Base-by-base conservation (phyloP, 2,113 vertebrate genomes). In the Sialia sialis region DNA sequence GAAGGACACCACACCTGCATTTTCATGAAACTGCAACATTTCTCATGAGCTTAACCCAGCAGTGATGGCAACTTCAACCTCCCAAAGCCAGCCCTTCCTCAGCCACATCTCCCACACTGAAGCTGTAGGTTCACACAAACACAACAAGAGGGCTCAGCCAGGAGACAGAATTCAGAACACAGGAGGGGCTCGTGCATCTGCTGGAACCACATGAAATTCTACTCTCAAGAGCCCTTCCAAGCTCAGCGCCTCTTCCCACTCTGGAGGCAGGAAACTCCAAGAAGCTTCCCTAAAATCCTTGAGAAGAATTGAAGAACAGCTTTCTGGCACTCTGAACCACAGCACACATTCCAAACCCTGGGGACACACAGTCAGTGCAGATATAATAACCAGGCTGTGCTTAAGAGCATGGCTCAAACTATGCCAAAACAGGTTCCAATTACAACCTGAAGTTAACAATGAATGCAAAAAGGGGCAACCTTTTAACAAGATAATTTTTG, bases 401-500 rank as follows among this genome's bases (percentile, higher is more conserved):
- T 92, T 48, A 36, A 56, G 41, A 75, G 44, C 54, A 26, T 1
- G 0, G 55, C 75, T 54, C 70, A 39, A 34, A 44, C 62, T 29
- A 22, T 0, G 3, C 41, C 25, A 92, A 21, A 74, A 27, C n/a
- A 78, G 52, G 25, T 56, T 55, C 16, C 74, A 70, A 30, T 43
- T n/a, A 75, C 52, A 69, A 76, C 20, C 9, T 29, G 6, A 49
- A 48, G 34, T 19, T 41, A 70, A 67, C 64, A 67, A n/a, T 3
- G 43, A 94, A 84, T 4, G 15, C 26, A 90, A 81, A 25, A 74
- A 80, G 15, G 54, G 67, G 25, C 16, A 81, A 44, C 46, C 67
- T 85, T 80, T 73, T 51, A 90, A 91, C 54, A 91, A 82, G 81
- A 60, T 56, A 32, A 43, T 72, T 92, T 87, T 81, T 89, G 74